These are phyloP conservation scores for Leptinotarsa haldemani DNA, from an alignment of 2,888 invertebrate genomes.

Conservation along the genomic window DNA sequence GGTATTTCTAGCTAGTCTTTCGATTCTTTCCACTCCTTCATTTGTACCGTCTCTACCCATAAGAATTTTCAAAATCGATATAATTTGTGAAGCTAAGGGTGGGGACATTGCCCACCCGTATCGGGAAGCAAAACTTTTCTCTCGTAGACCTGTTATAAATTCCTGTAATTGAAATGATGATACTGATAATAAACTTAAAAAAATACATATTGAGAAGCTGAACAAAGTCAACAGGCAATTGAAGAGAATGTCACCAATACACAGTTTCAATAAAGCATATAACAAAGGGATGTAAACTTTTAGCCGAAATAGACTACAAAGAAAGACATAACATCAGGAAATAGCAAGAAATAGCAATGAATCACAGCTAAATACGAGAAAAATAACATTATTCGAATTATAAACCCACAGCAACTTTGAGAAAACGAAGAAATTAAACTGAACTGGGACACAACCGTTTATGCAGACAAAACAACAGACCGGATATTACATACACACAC, in stretches of 20 bases:
- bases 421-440: no score
- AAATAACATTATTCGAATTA: no score
- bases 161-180: constrained; percentile 65
- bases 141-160: constrained; percentile 81
- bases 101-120: constrained; percentile 93
- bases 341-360: no score
- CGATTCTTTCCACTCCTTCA: constrained; percentile 75
- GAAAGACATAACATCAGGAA: no score
- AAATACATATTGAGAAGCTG: background rate
- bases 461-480: no score
- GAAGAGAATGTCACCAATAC: background rate
- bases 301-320: no score
- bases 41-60: constrained; percentile 85
- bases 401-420: no score
- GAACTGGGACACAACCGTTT: no score
- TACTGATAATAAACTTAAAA: background rate
- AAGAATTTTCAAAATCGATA: constrained; percentile 87
- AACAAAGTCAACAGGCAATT: background rate
- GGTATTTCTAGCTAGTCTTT: constrained; percentile 82
- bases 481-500: no score
- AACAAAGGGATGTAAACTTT: no score
- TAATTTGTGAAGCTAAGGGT: constrained; percentile 90
- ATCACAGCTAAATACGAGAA: no score
- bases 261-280: no score
- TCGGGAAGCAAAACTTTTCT: constrained; percentile 84